Base-by-base conservation (phyloP, 2,113 vertebrate species). In the Ptyas mucosa region DNA sequence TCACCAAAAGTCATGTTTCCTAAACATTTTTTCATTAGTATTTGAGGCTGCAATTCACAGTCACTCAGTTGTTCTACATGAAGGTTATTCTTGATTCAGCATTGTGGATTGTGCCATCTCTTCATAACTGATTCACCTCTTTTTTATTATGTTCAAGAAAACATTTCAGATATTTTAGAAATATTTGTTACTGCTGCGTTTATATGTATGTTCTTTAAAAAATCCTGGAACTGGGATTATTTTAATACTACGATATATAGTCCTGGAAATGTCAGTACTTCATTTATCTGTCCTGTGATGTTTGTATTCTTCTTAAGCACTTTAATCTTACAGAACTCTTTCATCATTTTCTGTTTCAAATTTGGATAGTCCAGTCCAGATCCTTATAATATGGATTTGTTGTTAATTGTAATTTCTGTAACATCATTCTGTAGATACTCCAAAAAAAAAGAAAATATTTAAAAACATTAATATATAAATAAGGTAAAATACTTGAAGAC, bases 11-110 rank as follows among this genome's bases (percentile, higher is more conserved):
- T 95, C 57, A 12, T 92, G 64, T 92, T 94, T 95, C 57, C 29
- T 7, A 88, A 92, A 2, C 90, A 86, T 90, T 0, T 49, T 95
- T 91, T 96, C 92, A 91, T 51, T 90, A 52, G 6, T 94, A 89
- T 39, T 87, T 85, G 75, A 91, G 58, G 52, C 51, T 75, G 61
- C 87, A 89, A 89, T 81, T 61, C 61, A 39, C 85, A 88, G 52
- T 23, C 57, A 92, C 85, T 34, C 88, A 53, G n/a, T 61, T 91
- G 29, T 34, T 64, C 64, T 14, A 34, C 64, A 75, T 15, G 14
- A 88, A 49, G 7, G 24, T 20, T 29, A 75, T 34, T 88, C 3
- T 53, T 53, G 21, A 88, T 88, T 69, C 49, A 88, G 3, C 43
- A 34, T 88, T 69, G 6, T 88, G 49, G 14, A 88, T 54, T 75